These are phyloP conservation scores for Andrena haemorrhoa DNA, from an alignment of 2,888 invertebrate species.

Conservation along the genomic window DNA sequence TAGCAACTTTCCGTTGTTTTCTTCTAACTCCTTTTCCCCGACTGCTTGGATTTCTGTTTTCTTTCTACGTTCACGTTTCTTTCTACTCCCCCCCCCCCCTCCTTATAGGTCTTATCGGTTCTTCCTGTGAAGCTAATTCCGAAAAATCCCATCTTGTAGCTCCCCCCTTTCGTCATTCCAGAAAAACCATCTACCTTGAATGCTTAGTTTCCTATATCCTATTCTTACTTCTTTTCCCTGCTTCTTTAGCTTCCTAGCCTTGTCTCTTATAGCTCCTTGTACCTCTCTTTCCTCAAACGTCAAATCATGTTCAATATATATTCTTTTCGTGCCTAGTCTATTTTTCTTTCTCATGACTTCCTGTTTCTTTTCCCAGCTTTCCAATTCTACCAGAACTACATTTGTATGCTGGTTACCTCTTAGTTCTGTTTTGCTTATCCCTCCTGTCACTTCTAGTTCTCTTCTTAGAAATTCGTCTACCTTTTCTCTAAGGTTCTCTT, in stretches of 20 bases:
- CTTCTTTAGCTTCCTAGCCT: not conserved
- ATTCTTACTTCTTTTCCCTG: not conserved
- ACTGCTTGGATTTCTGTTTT: too few relatives aligned
- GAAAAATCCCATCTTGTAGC: not conserved
- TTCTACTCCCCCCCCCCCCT: not conserved
- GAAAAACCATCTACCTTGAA: not conserved
- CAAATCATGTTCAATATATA: not conserved
- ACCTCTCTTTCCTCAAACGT: not conserved
- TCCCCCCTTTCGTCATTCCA: not conserved
- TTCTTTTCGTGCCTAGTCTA: not conserved
- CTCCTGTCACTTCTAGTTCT: too few relatives aligned
- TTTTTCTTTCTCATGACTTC: constrained; percentile 1
- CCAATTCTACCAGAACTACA: not conserved
- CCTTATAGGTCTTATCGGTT: not conserved
- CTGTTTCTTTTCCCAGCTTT: not conserved
- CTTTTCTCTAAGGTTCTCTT: too few relatives aligned
- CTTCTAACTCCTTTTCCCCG: too few relatives aligned
- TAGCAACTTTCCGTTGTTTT: not conserved
- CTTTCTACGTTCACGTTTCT: not conserved
- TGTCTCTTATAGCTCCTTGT: not conserved
- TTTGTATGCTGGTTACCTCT: too few relatives aligned
- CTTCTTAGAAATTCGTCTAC: too few relatives aligned
- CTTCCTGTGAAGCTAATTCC: not conserved
- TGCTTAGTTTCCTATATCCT: not conserved
- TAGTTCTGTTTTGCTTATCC: too few relatives aligned